Base-by-base conservation (phyloP, 2,888 invertebrate species). In the Drosophila cracens region DNA sequence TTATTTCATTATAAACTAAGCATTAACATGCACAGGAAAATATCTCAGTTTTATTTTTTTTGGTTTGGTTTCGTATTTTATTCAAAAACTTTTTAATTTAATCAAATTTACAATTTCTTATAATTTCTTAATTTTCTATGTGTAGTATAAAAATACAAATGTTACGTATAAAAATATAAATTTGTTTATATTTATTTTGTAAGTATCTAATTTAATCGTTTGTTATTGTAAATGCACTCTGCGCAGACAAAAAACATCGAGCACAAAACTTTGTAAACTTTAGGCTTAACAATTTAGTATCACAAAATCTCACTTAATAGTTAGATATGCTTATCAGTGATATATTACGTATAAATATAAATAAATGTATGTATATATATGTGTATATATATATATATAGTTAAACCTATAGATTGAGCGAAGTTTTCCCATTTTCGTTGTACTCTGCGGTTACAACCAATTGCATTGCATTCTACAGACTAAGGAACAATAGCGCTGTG, bases 401-500 rank as follows among this genome's bases (percentile, higher is more conserved):
- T 46, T 46, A 53, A 56, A 56, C 16, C 56, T 69, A 74, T 87
- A 86, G 66, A 79, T 90, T 86, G 86, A 86, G 86, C 86, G 90
- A 86, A 83, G 89, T 83, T 90, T 86, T 90, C 86, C 86, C 86
- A 83, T 81, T 69, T 86, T 87, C 86, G 86, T 87, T 90, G 86
- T 90, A 86, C 90, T 90, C 82, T 87, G 76, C 56, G 89, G 81
- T 86, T 90, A 90, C 86, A 86, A 86, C 86, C 86, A 72, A 81
- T 66, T 82, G 40, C 67, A 73, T 70, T 88, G 63, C 65, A 58
- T 67, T 46, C 66, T 80, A 77, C 69, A 61, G 76, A 81, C 79
- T 87, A 92, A 92, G 91, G 91, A 92, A 92, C 91, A 91, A 90
- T 90, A 88, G 81, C 82, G 92, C 87, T 92, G 92, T 91, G 92